Conservation (phyloP, 2,113 vertebrate species). For the Promerops cafer region DNA sequence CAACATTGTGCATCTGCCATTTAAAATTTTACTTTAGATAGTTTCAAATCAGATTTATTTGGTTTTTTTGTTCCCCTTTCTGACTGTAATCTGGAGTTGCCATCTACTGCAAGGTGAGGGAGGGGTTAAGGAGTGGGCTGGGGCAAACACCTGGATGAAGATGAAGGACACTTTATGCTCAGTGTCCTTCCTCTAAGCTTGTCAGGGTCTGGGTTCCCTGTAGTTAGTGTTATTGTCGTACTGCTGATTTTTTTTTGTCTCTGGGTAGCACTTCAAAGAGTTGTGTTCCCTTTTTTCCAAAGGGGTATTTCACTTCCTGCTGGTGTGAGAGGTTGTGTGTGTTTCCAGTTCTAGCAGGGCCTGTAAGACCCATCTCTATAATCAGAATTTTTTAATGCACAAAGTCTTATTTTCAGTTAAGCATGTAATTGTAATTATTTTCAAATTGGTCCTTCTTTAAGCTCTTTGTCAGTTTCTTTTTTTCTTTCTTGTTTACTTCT, state of each 20-base stretch:
- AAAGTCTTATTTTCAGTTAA: background rate
- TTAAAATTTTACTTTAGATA: background rate
- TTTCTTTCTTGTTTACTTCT: background rate
- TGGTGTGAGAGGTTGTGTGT: background rate
- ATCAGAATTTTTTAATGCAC: background rate
- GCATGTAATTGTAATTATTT: background rate
- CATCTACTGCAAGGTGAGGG: background rate
- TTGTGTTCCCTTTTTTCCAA: background rate
- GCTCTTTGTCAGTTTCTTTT: background rate
- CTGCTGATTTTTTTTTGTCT: background rate
- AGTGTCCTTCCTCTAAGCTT: background rate
- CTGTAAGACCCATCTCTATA: background rate
- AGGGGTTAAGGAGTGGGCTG: background rate
- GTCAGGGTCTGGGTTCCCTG: background rate
- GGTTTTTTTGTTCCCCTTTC: background rate
- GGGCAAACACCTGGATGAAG: background rate
- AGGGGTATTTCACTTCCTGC: background rate
- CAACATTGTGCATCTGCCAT: background rate
- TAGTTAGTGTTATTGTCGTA: background rate
- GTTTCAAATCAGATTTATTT: background rate
- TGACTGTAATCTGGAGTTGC: background rate
- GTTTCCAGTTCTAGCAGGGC: background rate
- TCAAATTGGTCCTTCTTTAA: background rate
- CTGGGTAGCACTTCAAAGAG: background rate
- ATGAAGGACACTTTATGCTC: background rate